Evolutionary conservation across 2,888 invertebrate species (phyloP), one percentile per base, ranked within the genome.

Genomic region (Neuroscelio doddi): DNA sequence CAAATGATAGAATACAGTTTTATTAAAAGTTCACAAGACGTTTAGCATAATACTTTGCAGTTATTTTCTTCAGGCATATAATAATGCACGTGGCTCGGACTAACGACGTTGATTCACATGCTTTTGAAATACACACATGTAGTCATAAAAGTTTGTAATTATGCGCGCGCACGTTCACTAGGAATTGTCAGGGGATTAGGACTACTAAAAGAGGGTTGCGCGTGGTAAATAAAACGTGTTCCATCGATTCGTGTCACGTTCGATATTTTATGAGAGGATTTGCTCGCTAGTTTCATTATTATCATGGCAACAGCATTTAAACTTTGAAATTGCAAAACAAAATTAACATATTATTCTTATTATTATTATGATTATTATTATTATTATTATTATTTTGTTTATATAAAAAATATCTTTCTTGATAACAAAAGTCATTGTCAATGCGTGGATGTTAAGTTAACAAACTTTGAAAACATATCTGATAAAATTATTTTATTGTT

Each of bases 201-300:
- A 9, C 10, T 3, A 3, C 2, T 3, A 9, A 9, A 9, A 10
- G 30, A 10, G 30, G 30, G 30, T 9, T 30, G 10, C 10, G 30
- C 30, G 30, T 30, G 9, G 4, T 10, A 30, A 30, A 30, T 30
- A 30, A 47, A 45, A 36, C 41, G 36, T 29, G 34, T 21, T 29
- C 15, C 27, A 12, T 16, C 44, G 36, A 12, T 16, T 16, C 39
- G 39, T 8, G 17, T 17, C 39, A 29, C 39, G 39, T 26, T 50
- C 50, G 38, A 50, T 50, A 50, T 50, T 50, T 50, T 26, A 50
- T 26, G 50, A 39, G 29, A 27, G 29, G 38, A 12, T 29, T 27
- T 27, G 10, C 8, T 29, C 36, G 44, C 30, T 4, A 30, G 2
- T 30, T 30, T 30, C 30, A 30, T 10, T 30, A 30, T 3, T 30